phyloP scores from a whole-genome alignment of 2,797 vertebrate species.

The Channallabes apus region DNA sequence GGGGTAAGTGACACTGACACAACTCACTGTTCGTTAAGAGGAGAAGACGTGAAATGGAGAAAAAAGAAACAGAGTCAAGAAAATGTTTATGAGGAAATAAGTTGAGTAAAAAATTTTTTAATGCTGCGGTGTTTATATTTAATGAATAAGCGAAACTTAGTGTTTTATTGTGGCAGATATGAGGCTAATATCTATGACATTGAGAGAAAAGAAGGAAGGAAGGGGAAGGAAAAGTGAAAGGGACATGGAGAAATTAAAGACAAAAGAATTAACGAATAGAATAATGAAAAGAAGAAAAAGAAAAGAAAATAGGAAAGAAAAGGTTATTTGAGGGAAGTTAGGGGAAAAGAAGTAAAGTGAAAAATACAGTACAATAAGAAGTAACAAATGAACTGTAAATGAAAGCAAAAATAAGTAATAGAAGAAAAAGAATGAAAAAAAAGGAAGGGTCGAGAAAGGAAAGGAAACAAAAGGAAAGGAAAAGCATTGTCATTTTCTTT shows the following conservation, averaged over 20 bases:
- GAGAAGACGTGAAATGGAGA: not conserved
- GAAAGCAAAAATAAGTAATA: not conserved
- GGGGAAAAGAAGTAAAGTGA: not conserved
- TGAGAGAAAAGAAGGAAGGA: not conserved
- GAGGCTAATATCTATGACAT: not conserved
- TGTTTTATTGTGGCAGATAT: not conserved
- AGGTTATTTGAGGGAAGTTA: not conserved
- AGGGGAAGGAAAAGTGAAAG: not conserved
- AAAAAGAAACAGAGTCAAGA: slow-evolving; percentile 6
- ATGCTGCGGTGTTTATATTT: not conserved
- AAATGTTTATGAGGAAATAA: not conserved
- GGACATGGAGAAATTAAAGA: not conserved
- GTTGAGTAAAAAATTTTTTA: not conserved
- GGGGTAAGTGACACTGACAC: slow-evolving; percentile 17
- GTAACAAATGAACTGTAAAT: not conserved
- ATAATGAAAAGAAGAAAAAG: not conserved
- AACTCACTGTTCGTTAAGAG: slow-evolving; percentile 22
- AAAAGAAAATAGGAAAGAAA: not conserved
- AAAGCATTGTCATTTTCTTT: not conserved
- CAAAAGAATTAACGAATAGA: not conserved
- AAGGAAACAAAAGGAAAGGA: not conserved
- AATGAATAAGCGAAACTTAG: not conserved
- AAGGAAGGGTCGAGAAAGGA: not conserved
- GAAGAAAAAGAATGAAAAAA: not conserved
- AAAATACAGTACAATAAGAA: not conserved